Evolutionary conservation across 2,113 vertebrate species (phyloP).

Genomic region (Colius striatus): DNA sequence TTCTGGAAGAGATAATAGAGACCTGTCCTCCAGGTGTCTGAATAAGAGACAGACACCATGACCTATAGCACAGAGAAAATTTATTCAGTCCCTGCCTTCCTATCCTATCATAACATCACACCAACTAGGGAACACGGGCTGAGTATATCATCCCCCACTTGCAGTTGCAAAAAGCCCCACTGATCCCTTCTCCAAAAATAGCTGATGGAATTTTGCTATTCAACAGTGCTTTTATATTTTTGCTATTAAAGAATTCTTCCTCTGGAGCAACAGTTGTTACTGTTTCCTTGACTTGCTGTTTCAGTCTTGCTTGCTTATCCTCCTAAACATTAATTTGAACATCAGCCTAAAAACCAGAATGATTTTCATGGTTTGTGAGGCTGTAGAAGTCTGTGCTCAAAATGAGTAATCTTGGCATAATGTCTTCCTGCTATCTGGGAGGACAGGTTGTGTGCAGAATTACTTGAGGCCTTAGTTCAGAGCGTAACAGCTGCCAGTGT

Average conservation of each 20-base stretch:
- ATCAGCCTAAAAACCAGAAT: background rate
- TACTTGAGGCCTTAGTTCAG: background rate
- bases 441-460: background rate
- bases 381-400: background rate
- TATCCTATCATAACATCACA: background rate
- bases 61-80: background rate
- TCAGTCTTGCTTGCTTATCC: background rate
- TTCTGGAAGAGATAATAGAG: background rate
- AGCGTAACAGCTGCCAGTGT: background rate
- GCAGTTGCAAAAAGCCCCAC: background rate
- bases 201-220: background rate
- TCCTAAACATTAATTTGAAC: background rate
- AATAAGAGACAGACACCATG: background rate
- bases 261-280: background rate
- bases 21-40: background rate
- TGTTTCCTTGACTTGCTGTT: background rate
- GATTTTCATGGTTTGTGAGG: background rate
- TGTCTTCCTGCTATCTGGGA: background rate
- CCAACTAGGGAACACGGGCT: background rate
- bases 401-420: background rate
- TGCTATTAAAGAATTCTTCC: background rate
- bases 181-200: background rate
- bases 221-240: background rate
- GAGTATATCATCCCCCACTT: background rate
- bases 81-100: background rate